A percentile compares a stretch with the other conserved stretches of the same genome.
Evolutionary conservation across 1,140 invertebrate genomes (phyloP).

Genomic region (Pogonomyrmex californicus): DNA sequence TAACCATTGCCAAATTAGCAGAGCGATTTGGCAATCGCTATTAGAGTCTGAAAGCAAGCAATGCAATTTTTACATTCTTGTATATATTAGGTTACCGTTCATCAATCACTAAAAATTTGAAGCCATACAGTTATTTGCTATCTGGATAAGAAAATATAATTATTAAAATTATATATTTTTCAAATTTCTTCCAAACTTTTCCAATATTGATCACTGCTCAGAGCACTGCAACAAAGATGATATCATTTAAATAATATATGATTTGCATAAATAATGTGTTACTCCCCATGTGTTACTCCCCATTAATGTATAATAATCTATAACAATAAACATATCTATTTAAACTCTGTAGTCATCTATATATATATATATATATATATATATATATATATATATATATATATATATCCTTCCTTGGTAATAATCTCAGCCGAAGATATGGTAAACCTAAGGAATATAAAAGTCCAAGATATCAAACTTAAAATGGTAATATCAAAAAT

Average conservation of each 20-base stretch:
- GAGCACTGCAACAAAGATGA: constrained; percentile 40
- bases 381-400: too few species aligned
- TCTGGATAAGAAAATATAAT: constrained; percentile 48
- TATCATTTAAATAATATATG: not conserved
- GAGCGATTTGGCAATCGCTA: constrained; percentile 62
- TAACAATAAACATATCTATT: constrained; percentile 21
- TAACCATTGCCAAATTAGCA: constrained; percentile 65
- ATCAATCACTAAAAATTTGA: constrained; percentile 45
- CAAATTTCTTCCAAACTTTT: constrained; percentile 34
- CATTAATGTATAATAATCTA: constrained; percentile 26
- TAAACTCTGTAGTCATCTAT: not conserved
- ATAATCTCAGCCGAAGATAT: not conserved
- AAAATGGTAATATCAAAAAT: constrained; percentile 68
- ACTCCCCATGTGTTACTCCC: not conserved
- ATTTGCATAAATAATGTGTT: constrained; percentile 9
- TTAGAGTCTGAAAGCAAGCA: constrained; percentile 64
- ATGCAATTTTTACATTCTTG: constrained; percentile 31
- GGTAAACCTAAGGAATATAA: constrained; percentile 42
- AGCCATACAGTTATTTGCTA: constrained; percentile 49
- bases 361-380: too few species aligned
- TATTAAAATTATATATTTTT: constrained; percentile 30
- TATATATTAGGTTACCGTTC: constrained; percentile 23
- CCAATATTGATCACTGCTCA: constrained; percentile 21
- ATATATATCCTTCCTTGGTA: constrained; percentile 46
- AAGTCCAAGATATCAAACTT: constrained; percentile 55